Evolutionary conservation across 2,797 vertebrate genomes (phyloP), one percentile per base, ranked within the genome.

Genomic region (Lepilemur septentrionalis): DNA sequence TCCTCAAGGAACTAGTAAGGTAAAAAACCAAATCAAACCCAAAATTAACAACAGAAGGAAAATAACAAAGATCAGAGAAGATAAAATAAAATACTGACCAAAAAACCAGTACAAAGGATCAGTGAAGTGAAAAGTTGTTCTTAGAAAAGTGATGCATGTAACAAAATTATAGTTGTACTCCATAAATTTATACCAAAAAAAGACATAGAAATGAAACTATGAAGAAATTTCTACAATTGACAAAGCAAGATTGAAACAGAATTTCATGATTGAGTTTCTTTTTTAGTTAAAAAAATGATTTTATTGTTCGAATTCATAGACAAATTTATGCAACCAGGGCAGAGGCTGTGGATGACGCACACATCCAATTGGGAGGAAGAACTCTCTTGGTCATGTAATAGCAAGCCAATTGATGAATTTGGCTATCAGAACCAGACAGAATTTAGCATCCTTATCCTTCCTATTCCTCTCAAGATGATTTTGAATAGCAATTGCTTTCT

Each of bases 351-450:
- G 99, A 99, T 43, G 99, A 99, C 98, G 99, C 99, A 18, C 99
- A 99, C 98, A 99, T 99, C 99, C 99, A 99, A 97, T 99, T 99
- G 97, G 99, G 99, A 15, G 99, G 99, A 91, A 99, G 99, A 89
- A 99, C 99, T 98, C 99, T 99, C 99, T 99, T 99, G 96, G 99
- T 99, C 98, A 99, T 99, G 97, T 99, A 99, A 98, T 99, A 99
- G 88, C 99, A 99, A 98, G 99, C 99, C 99, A 99, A 97, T 94
- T 99, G 98, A 97, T 99, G 99, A 98, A 99, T 99, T 98, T 99
- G 99, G 98, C 99, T 9, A 99, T 99, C 41, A 99, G 99, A 99
- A 99, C 99, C 98, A 99, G 99, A 38, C 99, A 99, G 98, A 99
- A 99, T 97, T 99, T 99, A 97, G 99, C 99, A 97, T 99, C 99